phyloP scores from a whole-genome alignment of 1,140 invertebrate species.

The Listronotus oregonensis region DNA sequence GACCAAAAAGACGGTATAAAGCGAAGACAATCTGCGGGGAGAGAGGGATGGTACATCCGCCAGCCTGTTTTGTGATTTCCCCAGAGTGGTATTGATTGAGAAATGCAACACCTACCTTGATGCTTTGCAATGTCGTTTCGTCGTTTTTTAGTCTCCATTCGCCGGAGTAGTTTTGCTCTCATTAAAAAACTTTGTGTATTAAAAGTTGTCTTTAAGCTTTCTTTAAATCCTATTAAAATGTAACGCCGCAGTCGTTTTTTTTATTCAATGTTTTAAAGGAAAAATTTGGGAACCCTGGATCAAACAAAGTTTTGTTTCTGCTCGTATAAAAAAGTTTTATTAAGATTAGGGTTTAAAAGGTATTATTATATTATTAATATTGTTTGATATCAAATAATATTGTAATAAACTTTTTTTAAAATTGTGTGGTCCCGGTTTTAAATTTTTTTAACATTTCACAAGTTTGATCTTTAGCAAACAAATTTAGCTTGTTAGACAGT shows the following conservation, averaged over 20 bases:
- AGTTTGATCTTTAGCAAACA: no score
- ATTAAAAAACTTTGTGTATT: conserved; percentile 43
- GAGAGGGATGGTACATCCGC: conserved; percentile 14
- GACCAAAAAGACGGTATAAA: conserved; percentile 16
- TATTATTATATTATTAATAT: no score
- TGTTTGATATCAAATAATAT: no score
- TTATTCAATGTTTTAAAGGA: background rate
- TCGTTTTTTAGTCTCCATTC: conserved; percentile 26
- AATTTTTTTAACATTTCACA: no score
- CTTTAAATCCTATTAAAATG: conserved; percentile 15
- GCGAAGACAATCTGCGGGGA: conserved; percentile 27
- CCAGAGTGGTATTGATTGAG: conserved; percentile 52
- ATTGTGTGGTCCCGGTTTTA: no score
- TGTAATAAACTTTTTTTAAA: no score
- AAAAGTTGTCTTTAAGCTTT: conserved; percentile 37
- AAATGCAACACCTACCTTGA: conserved; percentile 48
- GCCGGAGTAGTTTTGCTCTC: conserved; percentile 31
- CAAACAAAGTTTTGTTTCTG: no score
- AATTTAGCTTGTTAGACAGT: no score
- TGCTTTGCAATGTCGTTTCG: conserved; percentile 38
- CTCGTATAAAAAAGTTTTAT: no score
- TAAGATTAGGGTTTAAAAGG: no score
- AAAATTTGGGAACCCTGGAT: no score
- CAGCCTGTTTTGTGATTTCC: conserved; percentile 52
- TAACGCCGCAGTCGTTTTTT: conserved; percentile 14